Evolutionary conservation across 2,797 vertebrate genomes (phyloP).

Genomic region (Ctenopoma kingsleyae): DNA sequence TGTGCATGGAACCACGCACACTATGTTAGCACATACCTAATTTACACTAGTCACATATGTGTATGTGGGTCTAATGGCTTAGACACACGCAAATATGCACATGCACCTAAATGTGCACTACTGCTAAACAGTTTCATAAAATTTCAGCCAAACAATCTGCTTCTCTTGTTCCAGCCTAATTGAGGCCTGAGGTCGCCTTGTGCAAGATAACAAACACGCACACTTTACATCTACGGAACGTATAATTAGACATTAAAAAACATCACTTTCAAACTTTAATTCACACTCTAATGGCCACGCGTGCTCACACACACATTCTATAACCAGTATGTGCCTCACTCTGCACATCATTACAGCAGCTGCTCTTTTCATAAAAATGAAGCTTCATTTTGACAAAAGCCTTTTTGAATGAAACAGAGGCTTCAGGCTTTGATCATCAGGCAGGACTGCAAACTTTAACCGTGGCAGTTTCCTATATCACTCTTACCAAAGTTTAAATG

Average conservation of each 20-base stretch:
- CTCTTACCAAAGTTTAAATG: neutral
- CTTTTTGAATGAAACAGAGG: constrained; percentile 40
- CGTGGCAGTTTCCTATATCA: constrained; percentile 8
- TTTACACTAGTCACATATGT: neutral
- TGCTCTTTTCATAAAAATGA: constrained; percentile 31
- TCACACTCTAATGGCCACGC: constrained; percentile 22
- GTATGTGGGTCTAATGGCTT: neutral
- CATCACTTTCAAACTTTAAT: constrained; percentile 41
- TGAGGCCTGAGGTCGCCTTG: constrained; percentile 25
- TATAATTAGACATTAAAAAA: constrained; percentile 27
- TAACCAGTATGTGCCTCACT: constrained; percentile 6
- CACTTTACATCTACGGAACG: constrained; percentile 3
- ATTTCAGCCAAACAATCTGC: constrained; percentile 31
- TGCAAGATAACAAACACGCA: constrained; percentile 28
- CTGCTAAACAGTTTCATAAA: constrained; percentile 6
- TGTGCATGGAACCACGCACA: constrained; percentile 10
- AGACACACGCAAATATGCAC: constrained; percentile 5
- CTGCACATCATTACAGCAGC: constrained; percentile 55
- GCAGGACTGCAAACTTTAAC: constrained; percentile 21
- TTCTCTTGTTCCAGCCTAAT: constrained; percentile 20
- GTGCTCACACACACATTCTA: constrained; percentile 5
- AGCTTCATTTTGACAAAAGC: constrained; percentile 50
- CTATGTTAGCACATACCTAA: neutral
- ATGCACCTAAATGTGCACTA: neutral
- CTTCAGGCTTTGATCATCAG: constrained; percentile 61